phyloP scores from a whole-genome alignment of 2,888 invertebrate genomes.

The Troilus luridus region DNA sequence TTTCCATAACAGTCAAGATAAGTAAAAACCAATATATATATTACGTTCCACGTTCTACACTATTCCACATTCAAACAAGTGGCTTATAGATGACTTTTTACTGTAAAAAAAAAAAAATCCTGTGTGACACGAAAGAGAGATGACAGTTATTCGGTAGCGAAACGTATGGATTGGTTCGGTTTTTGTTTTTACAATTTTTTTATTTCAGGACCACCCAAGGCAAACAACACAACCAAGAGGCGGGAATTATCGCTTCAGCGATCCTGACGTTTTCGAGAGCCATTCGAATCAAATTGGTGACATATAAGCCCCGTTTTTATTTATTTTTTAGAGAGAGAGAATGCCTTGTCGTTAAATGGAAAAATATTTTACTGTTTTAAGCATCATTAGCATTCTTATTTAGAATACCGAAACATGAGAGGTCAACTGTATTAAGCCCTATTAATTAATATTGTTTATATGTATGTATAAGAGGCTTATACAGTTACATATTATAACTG shows the following conservation, averaged over 20 bases:
- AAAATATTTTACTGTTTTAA: background rate
- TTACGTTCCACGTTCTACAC: background rate
- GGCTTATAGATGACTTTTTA: background rate
- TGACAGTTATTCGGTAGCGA: constrained; percentile 10
- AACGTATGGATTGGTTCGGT: background rate
- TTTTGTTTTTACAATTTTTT: background rate
- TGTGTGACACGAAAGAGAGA: background rate
- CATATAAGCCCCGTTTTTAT: background rate
- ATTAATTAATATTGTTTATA: too few relatives aligned
- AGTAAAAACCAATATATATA: too few relatives aligned
- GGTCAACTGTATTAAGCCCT: too few relatives aligned
- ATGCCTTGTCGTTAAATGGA: background rate
- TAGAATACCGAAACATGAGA: too few relatives aligned
- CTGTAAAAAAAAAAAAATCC: background rate
- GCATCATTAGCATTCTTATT: background rate
- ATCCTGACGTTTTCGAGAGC: constrained; percentile 12
- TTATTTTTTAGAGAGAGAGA: background rate
- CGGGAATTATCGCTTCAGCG: background rate
- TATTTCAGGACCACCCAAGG: background rate
- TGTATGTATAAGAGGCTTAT: too few relatives aligned
- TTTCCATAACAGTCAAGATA: background rate
- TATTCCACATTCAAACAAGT: background rate
- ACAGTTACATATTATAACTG: too few relatives aligned
- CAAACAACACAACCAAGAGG: background rate
- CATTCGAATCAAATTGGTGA: constrained; percentile 5